phyloP scores from a whole-genome alignment of 2,797 vertebrate genomes.

The Hapalemur alaotrensis region DNA sequence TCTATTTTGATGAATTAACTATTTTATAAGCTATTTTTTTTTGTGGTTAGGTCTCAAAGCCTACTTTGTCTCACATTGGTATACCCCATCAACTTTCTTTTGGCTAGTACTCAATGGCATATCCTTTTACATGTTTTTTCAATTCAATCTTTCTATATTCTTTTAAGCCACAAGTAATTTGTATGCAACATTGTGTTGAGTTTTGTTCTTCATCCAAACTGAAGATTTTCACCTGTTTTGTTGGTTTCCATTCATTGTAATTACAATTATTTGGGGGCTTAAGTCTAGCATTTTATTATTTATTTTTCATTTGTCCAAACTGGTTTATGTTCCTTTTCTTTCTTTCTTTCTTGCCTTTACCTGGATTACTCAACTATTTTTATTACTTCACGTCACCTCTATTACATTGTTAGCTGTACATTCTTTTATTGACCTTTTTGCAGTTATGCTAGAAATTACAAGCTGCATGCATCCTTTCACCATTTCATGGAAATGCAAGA shows the following conservation, averaged over 20 bases:
- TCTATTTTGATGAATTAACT: neutral
- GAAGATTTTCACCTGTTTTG: neutral
- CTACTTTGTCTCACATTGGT: neutral
- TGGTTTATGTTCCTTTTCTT: neutral
- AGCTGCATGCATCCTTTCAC: neutral
- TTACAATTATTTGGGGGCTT: neutral
- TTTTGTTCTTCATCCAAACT: neutral
- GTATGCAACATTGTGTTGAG: neutral
- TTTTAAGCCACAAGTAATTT: slow-evolving; percentile 7
- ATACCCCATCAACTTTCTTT: neutral
- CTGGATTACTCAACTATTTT: neutral
- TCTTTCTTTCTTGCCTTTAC: neutral
- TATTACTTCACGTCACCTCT: neutral
- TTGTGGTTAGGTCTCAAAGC: neutral
- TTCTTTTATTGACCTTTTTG: neutral
- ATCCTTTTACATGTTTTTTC: neutral
- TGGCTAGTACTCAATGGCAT: neutral
- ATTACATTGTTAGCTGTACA: neutral
- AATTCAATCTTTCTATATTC: neutral
- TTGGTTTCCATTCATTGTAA: neutral
- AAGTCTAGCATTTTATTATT: neutral
- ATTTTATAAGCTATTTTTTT: neutral
- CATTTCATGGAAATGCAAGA: neutral
- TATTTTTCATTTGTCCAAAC: neutral
- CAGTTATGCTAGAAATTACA: neutral